Conservation (phyloP, 2,113 vertebrate species). For the Cynopterus brachyotis region DNA sequence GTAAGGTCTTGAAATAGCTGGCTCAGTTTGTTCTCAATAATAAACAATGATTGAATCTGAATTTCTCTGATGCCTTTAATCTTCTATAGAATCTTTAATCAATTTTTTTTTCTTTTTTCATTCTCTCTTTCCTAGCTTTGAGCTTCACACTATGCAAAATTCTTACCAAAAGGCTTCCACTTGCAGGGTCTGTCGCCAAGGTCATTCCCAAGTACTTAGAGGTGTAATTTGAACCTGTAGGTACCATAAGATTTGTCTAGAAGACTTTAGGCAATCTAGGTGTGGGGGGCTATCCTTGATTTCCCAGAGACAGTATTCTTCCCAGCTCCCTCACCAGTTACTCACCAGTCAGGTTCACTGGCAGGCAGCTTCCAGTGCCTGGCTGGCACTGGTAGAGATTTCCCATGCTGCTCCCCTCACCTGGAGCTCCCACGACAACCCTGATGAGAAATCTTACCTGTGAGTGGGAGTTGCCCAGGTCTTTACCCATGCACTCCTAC, state of each 20-base stretch:
- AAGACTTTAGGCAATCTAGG: not conserved
- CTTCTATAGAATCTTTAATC: not conserved
- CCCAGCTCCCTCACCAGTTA: not conserved
- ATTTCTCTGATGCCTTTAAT: not conserved
- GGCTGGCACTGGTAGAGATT: constrained; percentile 58
- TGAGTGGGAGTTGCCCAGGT: constrained; percentile 10
- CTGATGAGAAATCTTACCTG: constrained; percentile 13
- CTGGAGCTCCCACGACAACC: constrained; percentile 73
- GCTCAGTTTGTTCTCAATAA: not conserved
- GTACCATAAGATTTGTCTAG: constrained; percentile 17
- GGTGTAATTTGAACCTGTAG: constrained; percentile 65
- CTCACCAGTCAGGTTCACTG: constrained; percentile 61
- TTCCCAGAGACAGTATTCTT: not conserved
- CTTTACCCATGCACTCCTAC: not conserved
- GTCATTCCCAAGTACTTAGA: constrained; percentile 76
- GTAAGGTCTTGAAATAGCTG: not conserved
- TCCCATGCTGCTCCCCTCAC: constrained; percentile 56
- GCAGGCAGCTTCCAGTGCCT: not conserved
- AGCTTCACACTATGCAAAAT: not conserved
- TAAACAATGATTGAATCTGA: not conserved
- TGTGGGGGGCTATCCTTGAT: not conserved
- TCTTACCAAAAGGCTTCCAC: constrained; percentile 65
- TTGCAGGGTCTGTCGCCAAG: constrained; percentile 38
- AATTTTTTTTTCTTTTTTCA: not conserved
- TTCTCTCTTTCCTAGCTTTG: not conserved